Evolutionary conservation across 2,888 invertebrate genomes (phyloP), one percentile per base, ranked within the genome.

Genomic region (Cantharis lateralis): DNA sequence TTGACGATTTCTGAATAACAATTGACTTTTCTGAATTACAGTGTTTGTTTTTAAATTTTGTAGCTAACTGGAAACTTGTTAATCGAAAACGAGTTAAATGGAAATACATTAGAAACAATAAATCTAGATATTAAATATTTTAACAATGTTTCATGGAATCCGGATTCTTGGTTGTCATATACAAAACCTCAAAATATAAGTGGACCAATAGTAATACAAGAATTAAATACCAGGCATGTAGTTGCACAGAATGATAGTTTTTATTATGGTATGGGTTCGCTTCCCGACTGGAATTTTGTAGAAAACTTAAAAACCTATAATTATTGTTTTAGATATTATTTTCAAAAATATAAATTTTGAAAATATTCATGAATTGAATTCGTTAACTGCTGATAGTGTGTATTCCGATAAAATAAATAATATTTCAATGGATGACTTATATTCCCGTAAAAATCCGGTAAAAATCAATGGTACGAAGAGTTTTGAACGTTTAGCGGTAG

Each of bases 141-240:
- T 15, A 87, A 87, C 77, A 76, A 78, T 11, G 76, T 78, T 62
- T 68, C 74, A 68, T 87, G 86, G 85, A 72, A 71, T 9, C 85
- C 86, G 48, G 79, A 84, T 26, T 75, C 82, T 15, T 86, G 85
- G 85, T 80, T 87, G 71, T 84, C 81, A 20, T 84, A 84, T 70
- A 72, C 81, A 13, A 80, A 82, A 80, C 76, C 80, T 10, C 87
- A 87, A 82, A 83, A 78, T 4, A 82, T 87, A 32, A 82, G 78
- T 18, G 85, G 85, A n/a, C 77, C 72, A 15, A 82, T 83, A 13
- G 80, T 71, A 75, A 73, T 82, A 9, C 78, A 81, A 20, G 75
- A 78, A 15, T 20, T 86, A 11, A 75, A 69, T 13, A 79, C 80
- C 7, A 77, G 79, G 18, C 73, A 80, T 70, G 70, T 85, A 18